phyloP scores from a whole-genome alignment of 2,113 vertebrate genomes.

The Calidris pygmaea region DNA sequence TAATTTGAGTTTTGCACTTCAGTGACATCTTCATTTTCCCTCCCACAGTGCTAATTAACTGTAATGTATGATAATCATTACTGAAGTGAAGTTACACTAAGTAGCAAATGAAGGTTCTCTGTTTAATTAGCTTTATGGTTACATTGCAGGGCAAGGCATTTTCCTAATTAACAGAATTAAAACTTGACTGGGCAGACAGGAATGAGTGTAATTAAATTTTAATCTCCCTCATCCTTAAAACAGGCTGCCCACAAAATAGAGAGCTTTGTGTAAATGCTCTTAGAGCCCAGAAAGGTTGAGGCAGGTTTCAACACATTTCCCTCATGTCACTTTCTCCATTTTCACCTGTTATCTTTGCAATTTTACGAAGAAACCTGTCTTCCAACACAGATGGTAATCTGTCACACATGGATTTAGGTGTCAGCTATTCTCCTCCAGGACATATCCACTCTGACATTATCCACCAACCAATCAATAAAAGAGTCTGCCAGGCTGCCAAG shows the following conservation, averaged over 20 bases:
- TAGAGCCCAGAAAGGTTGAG: conserved; percentile 18
- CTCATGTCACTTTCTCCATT: conserved; percentile 63
- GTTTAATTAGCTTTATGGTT: conserved; percentile 38
- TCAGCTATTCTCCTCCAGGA: conserved; percentile 63
- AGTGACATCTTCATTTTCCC: conserved; percentile 20
- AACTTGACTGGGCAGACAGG: conserved; percentile 37
- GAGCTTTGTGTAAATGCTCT: conserved; percentile 52
- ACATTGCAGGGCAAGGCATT: conserved; percentile 26
- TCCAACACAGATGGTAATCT: conserved; percentile 63
- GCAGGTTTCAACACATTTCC: conserved; percentile 64
- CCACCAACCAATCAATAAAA: conserved; percentile 60
- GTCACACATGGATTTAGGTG: conserved; percentile 66
- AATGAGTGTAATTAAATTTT: conserved; percentile 54
- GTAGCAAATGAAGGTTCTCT: conserved; percentile 27
- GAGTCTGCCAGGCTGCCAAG: conserved; percentile 57
- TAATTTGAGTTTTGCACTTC: conserved; percentile 9
- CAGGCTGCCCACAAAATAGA: conserved; percentile 16
- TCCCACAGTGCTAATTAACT: conserved; percentile 45
- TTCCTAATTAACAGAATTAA: conserved; percentile 56
- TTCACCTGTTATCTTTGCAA: conserved; percentile 61
- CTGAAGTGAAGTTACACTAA: conserved; percentile 27
- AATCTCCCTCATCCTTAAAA: conserved; percentile 50
- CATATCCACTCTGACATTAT: conserved; percentile 64
- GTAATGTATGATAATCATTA: conserved; percentile 39
- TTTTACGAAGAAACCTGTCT: conserved; percentile 41